phyloP scores from a whole-genome alignment of 2,888 invertebrate species.

The Alsophila aescularia region DNA sequence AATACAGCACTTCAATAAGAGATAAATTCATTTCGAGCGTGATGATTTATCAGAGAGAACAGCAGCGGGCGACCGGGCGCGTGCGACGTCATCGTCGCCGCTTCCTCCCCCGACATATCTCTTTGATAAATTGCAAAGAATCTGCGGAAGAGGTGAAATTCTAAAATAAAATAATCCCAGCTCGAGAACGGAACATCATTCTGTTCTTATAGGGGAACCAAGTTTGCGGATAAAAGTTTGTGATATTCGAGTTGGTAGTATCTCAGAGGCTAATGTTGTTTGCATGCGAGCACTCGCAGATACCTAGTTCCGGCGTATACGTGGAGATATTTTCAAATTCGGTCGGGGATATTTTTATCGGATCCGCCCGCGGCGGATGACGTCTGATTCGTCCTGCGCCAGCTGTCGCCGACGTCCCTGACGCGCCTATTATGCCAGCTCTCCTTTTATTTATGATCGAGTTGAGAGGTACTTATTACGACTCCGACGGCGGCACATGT shows the following conservation, averaged over 20 bases:
- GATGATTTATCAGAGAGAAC: slow-evolving; percentile 68
- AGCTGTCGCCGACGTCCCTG: slow-evolving; percentile 73
- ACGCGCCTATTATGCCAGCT: slow-evolving; percentile 67
- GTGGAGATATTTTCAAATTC: slow-evolving; percentile 35
- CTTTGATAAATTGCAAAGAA: slow-evolving; percentile 73
- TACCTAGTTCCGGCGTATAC: slow-evolving; percentile 28
- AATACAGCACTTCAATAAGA: slow-evolving; percentile 58
- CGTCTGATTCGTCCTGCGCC: slow-evolving; percentile 63
- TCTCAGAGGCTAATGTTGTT: slow-evolving; percentile 47
- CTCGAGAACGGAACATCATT: slow-evolving; percentile 37
- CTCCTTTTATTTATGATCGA: slow-evolving; percentile 78
- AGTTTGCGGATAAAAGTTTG: slow-evolving; percentile 48
- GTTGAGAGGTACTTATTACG: slow-evolving; percentile 77
- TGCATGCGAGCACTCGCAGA: slow-evolving; percentile 44
- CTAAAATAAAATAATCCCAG: slow-evolving; percentile 55
- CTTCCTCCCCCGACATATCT: slow-evolving; percentile 64
- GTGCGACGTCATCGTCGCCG: slow-evolving; percentile 66
- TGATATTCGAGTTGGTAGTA: slow-evolving; percentile 34
- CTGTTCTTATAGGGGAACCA: slow-evolving; percentile 35
- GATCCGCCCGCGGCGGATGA: slow-evolving; percentile 43
- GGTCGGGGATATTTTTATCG: slow-evolving; percentile 60
- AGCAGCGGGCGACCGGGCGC: slow-evolving; percentile 50
- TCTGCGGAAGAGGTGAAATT: slow-evolving; percentile 62
- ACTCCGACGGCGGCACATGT: slow-evolving; percentile 66
- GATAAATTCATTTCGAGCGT: slow-evolving; percentile 68